Base-by-base conservation (phyloP, 2,797 vertebrate species). In the Nannoperca obscura region DNA sequence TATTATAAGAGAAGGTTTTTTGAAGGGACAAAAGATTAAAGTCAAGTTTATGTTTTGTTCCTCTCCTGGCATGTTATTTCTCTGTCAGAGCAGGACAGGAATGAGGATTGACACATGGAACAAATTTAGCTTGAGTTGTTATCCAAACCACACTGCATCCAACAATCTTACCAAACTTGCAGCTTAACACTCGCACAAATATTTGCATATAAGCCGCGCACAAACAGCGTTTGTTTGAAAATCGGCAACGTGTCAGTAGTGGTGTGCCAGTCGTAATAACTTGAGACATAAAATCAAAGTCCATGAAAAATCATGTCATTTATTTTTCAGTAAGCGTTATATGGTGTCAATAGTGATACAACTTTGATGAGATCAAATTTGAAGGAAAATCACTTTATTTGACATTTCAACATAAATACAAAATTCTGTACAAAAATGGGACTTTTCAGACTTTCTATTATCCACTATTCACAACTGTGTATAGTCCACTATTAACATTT, bases 81-180 rank as follows among this genome's bases (percentile, higher is more conserved):
- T 14, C 30, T 22, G 50, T 67, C 65, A 36, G 44, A 61, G 36
- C 34, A 36, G 27, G 65, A 49, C 34, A 65, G 46, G 72, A 58
- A 67, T 64, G n/a, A 44, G 54, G 32, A 60, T 3, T 15, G 47
- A 57, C 59, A 71, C 60, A 65, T 65, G 67, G 68, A 52, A 44
- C 8, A 38, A 4, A 62, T 79, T 74, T 58, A 13, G 32, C 27
- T 68, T 30, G 0, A 7, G 42, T 49, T 50, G 38, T 11, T 7
- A 52, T 17, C 30, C 30, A 5, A 32, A 32, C 60, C 24, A 61
- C 62, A 74, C 38, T 19, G 24, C 32, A 36, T 79, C 60, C 36
- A 76, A 58, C 14, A 13, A n/a, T 62, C 36, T 78, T 22, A 64
- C 34, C 66, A 64, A 72, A 76, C 19, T 24, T 59, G 10, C 24